These are phyloP conservation scores for Thymallus thymallus DNA, from an alignment of 2,113 vertebrate species.

Conservation along the genomic window DNA sequence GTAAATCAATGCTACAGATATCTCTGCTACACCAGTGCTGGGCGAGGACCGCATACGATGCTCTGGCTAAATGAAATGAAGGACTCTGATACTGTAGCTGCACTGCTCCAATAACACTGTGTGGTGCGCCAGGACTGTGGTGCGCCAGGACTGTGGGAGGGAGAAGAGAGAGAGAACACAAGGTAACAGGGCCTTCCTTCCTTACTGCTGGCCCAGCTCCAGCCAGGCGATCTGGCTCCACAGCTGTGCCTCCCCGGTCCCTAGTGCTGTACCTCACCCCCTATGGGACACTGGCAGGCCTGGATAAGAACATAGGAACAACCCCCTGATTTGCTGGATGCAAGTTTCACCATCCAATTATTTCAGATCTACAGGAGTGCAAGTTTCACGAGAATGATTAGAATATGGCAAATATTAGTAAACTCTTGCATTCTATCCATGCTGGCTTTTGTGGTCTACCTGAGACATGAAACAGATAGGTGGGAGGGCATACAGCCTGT, in stretches of 20 bases:
- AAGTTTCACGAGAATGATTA: too few relatives aligned
- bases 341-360: too few relatives aligned
- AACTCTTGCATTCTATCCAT: too few relatives aligned
- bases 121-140: not conserved
- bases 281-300: conserved; percentile 49
- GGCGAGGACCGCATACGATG: not conserved
- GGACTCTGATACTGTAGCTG: conserved; percentile 34
- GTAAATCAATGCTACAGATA: not conserved
- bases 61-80: conserved; percentile 29
- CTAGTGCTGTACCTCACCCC: conserved; percentile 38
- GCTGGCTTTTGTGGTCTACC: too few relatives aligned
- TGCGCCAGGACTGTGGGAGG: not conserved
- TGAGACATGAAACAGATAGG: too few relatives aligned
- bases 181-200: conserved; percentile 46
- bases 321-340: not conserved
- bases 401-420: too few relatives aligned
- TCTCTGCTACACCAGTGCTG: not conserved
- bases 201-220: conserved; percentile 60
- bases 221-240: conserved; percentile 60
- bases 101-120: conserved; percentile 35
- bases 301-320: conserved; percentile 29
- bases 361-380: too few relatives aligned
- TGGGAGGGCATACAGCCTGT: too few relatives aligned
- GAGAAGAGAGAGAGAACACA: conserved; percentile 46
- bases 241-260: conserved; percentile 53